Conservation (phyloP, 2,888 invertebrate genomes). For the Amphipyra tragopoginis region DNA sequence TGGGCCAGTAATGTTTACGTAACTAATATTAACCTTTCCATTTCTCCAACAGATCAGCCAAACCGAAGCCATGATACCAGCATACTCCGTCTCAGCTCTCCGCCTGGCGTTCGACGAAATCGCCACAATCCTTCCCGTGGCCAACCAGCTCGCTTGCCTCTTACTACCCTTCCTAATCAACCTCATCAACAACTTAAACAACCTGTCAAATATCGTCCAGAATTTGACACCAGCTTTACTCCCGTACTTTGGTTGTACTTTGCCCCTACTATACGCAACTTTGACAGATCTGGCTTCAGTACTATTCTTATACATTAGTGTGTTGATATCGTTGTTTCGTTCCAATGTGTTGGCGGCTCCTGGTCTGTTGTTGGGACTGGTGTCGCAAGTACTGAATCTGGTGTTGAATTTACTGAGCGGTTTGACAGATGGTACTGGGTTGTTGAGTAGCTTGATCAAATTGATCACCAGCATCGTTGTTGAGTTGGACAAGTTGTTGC, state of each 20-base stretch:
- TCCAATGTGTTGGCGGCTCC: slow-evolving; percentile 83
- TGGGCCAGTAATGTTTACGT: no score
- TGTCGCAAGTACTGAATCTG: slow-evolving; percentile 76
- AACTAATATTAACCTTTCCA: neutral
- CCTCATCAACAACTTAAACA: slow-evolving; percentile 84
- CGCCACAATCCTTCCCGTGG: slow-evolving; percentile 78
- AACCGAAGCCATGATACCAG: slow-evolving; percentile 83
- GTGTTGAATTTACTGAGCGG: slow-evolving; percentile 80
- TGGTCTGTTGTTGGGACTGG: slow-evolving; percentile 75
- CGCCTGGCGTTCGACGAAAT: slow-evolving; percentile 85
- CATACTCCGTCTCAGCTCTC: slow-evolving; percentile 82
- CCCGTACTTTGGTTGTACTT: slow-evolving; percentile 84
- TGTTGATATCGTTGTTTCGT: slow-evolving; percentile 81
- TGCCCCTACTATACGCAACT: slow-evolving; percentile 82
- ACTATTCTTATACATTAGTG: slow-evolving; percentile 82
- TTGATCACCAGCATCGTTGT: slow-evolving; percentile 79
- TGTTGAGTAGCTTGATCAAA: slow-evolving; percentile 79
- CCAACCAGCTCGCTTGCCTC: slow-evolving; percentile 81
- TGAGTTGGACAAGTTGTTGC: slow-evolving; percentile 79
- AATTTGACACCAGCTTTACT: slow-evolving; percentile 83
- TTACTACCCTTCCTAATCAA: slow-evolving; percentile 83
- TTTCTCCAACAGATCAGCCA: slow-evolving; percentile 68
- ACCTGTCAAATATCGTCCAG: slow-evolving; percentile 84
- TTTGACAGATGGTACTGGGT: slow-evolving; percentile 76
- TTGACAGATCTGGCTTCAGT: slow-evolving; percentile 84